Percentiles rank a stretch among this genome's conserved stretches.
phyloP scores from a whole-genome alignment of 2,888 invertebrate genomes.

The Rapana venosa region DNA sequence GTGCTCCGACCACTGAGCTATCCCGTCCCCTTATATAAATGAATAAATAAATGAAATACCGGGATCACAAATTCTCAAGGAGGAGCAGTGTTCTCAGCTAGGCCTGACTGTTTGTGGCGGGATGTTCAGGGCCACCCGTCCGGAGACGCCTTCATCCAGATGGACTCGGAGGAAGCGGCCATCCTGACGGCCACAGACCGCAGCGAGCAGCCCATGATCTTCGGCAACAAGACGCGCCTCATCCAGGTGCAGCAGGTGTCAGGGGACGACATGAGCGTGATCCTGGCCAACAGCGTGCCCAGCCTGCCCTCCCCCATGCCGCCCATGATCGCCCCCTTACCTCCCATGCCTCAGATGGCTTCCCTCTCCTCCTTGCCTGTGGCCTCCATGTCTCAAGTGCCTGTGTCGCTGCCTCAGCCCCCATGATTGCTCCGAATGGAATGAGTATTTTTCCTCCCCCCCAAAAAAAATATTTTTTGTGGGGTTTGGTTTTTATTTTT shows the following conservation, averaged over 20 bases:
- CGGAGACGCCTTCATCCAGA: slow-evolving; percentile 99
- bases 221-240: slow-evolving; percentile 81
- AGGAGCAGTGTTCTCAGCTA: too few relatives aligned
- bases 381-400: slow-evolving; percentile 38
- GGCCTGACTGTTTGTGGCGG: too few relatives aligned
- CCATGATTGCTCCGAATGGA: slow-evolving; percentile 59
- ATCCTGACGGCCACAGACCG: slow-evolving; percentile 93
- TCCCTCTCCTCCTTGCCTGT: background rate
- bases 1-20: too few relatives aligned
- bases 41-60: too few relatives aligned
- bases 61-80: too few relatives aligned
- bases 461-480: too few relatives aligned
- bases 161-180: slow-evolving; percentile 97
- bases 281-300: slow-evolving; percentile 86
- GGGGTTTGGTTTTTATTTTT: too few relatives aligned
- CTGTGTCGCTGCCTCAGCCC: slow-evolving; percentile 52
- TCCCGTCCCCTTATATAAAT: too few relatives aligned
- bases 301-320: slow-evolving; percentile 52
- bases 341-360: background rate
- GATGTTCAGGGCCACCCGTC: slow-evolving; percentile 97
- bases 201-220: slow-evolving; percentile 95
- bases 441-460: slow-evolving; percentile 23
- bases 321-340: slow-evolving; percentile 40
- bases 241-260: slow-evolving; percentile 99
- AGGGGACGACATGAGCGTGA: slow-evolving; percentile 99